These are phyloP conservation scores for Ciona savignyi DNA, from an alignment of 23 tunicate species.

Conservation along the genomic window DNA sequence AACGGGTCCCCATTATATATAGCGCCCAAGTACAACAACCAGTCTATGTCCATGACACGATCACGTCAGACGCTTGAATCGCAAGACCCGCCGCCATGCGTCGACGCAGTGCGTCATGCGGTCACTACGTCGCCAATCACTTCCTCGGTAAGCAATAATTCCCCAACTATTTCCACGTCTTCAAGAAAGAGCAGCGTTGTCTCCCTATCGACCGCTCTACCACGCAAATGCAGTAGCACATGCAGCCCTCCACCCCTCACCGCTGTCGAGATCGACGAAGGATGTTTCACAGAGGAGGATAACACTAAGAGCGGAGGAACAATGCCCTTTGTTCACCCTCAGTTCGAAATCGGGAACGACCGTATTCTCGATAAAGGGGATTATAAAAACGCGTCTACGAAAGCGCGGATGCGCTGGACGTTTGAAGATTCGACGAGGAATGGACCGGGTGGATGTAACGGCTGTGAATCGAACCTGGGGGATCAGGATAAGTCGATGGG, in stretches of 20 bases:
- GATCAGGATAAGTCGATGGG: not conserved
- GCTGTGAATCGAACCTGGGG: not conserved
- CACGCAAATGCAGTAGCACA: conserved; percentile 2
- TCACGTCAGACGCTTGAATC: not conserved
- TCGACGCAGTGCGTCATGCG: not conserved
- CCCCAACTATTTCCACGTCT: conserved; percentile 28
- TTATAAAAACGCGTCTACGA: not conserved
- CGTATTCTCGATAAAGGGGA: not conserved
- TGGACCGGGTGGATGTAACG: not conserved
- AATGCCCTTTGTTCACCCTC: not conserved
- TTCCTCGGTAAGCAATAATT: conserved; percentile 8
- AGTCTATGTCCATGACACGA: not conserved
- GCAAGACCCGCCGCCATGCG: not conserved
- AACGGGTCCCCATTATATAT: conserved; percentile 6
- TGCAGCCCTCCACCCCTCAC: not conserved
- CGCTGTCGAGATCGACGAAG: conserved; percentile 4
- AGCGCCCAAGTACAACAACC: conserved; percentile 5
- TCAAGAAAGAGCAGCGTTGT: conserved; percentile 53
- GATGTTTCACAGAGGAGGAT: conserved; percentile 27
- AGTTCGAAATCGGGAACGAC: not conserved
- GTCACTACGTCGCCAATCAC: not conserved
- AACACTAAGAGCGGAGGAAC: not conserved
- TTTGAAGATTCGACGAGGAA: not conserved
- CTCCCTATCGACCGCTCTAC: conserved; percentile 48
- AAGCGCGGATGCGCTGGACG: not conserved